Evolutionary conservation across 2,888 invertebrate genomes (phyloP).

Genomic region (Spisula solida): DNA sequence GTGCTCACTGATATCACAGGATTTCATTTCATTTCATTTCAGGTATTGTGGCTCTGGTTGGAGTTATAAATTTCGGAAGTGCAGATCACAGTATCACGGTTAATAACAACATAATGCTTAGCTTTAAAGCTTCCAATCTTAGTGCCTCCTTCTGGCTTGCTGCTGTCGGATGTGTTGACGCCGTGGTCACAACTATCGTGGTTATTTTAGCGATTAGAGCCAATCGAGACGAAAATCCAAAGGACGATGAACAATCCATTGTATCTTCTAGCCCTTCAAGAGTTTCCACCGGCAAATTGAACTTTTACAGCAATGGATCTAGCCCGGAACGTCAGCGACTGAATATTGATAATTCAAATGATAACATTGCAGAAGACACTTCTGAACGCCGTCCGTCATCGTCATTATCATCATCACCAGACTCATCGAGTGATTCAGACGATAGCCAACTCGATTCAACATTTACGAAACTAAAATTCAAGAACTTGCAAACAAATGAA

Average conservation of each 20-base stretch:
- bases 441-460: slow-evolving; percentile 26
- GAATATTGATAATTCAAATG: not conserved
- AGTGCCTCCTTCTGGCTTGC: slow-evolving; percentile 57
- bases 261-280: slow-evolving; percentile 9
- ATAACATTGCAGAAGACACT: not conserved
- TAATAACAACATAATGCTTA: slow-evolving; percentile 11
- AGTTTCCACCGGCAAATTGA: not conserved
- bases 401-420: not conserved
- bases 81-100: slow-evolving; percentile 50
- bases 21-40: not conserved
- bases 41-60: slow-evolving; percentile 44
- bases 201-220: slow-evolving; percentile 31
- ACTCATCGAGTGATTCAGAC: slow-evolving; percentile 25
- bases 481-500: not conserved
- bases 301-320: not conserved
- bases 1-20: too few relatives aligned
- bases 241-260: slow-evolving; percentile 3
- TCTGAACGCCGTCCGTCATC: not conserved
- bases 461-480: slow-evolving; percentile 31
- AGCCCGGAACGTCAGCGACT: slow-evolving; percentile 8
- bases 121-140: slow-evolving; percentile 46
- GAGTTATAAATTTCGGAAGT: slow-evolving; percentile 45
- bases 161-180: slow-evolving; percentile 35
- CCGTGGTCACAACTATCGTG: slow-evolving; percentile 38
- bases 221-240: not conserved